These are phyloP conservation scores for Chaetops frenatus DNA, from an alignment of 2,113 vertebrate genomes.

Conservation along the genomic window DNA sequence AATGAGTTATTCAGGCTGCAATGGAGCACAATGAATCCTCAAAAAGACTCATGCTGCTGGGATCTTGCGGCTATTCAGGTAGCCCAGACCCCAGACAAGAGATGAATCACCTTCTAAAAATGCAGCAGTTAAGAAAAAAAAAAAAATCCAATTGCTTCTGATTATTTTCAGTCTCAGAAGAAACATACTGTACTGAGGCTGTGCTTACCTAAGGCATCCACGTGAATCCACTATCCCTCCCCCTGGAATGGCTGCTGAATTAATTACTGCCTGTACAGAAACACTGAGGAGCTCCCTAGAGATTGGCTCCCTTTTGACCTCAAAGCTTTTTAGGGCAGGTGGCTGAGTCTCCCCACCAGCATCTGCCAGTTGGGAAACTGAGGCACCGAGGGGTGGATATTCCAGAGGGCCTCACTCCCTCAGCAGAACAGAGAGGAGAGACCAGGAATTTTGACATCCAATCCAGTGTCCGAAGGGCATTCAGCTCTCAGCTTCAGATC, in stretches of 20 bases:
- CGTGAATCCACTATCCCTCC: not conserved
- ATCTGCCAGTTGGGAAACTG: not conserved
- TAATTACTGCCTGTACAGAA: not conserved
- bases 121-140: not conserved
- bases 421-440: not conserved
- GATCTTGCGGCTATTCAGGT: conserved; percentile 6
- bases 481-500: not conserved
- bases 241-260: not conserved
- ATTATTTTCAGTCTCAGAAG: conserved; percentile 34
- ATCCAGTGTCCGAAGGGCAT: not conserved
- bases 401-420: not conserved
- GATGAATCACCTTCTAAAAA: conserved; percentile 49
- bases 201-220: conserved; percentile 31
- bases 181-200: conserved; percentile 10
- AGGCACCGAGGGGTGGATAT: not conserved
- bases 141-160: not conserved
- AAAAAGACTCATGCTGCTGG: conserved; percentile 12
- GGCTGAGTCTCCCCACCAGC: not conserved
- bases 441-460: not conserved
- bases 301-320: not conserved
- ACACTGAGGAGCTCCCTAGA: not conserved
- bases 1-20: conserved; percentile 4
- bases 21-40: not conserved
- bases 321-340: not conserved
- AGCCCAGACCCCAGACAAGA: not conserved